Conservation (phyloP, 2,888 invertebrate species). For the Perithous albicinctus region DNA sequence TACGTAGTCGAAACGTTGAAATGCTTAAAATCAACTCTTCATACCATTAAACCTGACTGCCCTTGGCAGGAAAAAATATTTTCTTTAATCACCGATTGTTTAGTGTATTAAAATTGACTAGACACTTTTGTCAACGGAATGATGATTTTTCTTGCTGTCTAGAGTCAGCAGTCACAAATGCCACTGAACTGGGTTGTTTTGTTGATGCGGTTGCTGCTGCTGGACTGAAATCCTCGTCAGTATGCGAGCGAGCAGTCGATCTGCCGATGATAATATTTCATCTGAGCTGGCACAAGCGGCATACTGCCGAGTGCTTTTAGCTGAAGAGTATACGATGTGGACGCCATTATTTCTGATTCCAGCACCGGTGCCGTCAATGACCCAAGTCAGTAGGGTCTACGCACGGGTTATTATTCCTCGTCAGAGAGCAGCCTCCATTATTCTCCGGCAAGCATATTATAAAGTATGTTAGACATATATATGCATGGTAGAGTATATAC, state of each 20-base stretch:
- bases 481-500: slow-evolving; percentile 13
- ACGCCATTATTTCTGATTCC: slow-evolving; percentile 66
- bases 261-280: slow-evolving; percentile 66
- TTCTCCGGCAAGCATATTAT: slow-evolving; percentile 58
- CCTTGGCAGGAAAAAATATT: too few relatives aligned
- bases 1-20: too few relatives aligned
- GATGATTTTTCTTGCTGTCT: slow-evolving; percentile 7
- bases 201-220: slow-evolving; percentile 22
- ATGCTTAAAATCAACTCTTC: too few relatives aligned
- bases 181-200: slow-evolving; percentile 17
- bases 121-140: neutral
- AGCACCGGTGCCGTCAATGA: slow-evolving; percentile 66
- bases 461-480: slow-evolving; percentile 13
- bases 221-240: neutral
- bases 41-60: too few relatives aligned
- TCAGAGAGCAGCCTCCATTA: slow-evolving; percentile 69
- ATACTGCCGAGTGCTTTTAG: slow-evolving; percentile 46
- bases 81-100: neutral
- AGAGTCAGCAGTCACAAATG: slow-evolving; percentile 6
- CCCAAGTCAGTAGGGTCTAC: slow-evolving; percentile 65
- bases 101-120: neutral
- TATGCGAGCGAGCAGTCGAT: slow-evolving; percentile 22
- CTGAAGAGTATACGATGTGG: slow-evolving; percentile 33
- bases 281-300: slow-evolving; percentile 47
- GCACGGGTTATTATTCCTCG: slow-evolving; percentile 72